Conservation (phyloP, 2,113 vertebrate genomes). For the Tor tambroides region DNA sequence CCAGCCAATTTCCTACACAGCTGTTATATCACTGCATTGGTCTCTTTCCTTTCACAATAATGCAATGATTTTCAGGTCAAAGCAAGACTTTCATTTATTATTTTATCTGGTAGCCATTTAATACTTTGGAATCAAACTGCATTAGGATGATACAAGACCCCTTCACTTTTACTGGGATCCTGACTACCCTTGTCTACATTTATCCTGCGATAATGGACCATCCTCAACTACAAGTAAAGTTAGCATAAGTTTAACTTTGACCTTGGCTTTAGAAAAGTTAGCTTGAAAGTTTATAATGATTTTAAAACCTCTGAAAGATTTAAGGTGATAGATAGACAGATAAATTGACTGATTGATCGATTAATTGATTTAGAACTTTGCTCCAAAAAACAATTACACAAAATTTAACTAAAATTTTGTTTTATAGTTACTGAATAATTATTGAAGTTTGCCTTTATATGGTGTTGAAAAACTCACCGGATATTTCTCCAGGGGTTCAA, state of each 20-base stretch:
- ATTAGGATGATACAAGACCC: not conserved
- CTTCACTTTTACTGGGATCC: not conserved
- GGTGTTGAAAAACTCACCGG: conserved; percentile 72
- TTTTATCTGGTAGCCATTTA: not conserved
- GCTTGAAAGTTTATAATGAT: not conserved
- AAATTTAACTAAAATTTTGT: not conserved
- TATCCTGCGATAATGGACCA: not conserved
- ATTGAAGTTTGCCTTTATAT: not conserved
- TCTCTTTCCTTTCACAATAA: not conserved
- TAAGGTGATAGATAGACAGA: not conserved
- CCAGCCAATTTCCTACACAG: not conserved
- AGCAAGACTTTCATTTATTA: not conserved
- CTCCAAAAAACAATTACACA: too few relatives aligned
- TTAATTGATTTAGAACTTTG: too few relatives aligned
- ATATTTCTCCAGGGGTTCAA: conserved; percentile 87
- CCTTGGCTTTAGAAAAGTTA: not conserved
- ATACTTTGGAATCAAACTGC: not conserved
- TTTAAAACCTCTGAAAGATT: not conserved
- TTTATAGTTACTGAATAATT: not conserved
- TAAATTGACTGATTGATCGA: too few relatives aligned
- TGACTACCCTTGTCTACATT: not conserved
- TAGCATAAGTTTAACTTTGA: not conserved
- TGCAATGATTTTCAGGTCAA: not conserved
- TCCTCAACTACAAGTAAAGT: not conserved
- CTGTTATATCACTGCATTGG: not conserved